Base-by-base conservation (phyloP, 2,888 invertebrate genomes). In the Meghimatium bilineatum region DNA sequence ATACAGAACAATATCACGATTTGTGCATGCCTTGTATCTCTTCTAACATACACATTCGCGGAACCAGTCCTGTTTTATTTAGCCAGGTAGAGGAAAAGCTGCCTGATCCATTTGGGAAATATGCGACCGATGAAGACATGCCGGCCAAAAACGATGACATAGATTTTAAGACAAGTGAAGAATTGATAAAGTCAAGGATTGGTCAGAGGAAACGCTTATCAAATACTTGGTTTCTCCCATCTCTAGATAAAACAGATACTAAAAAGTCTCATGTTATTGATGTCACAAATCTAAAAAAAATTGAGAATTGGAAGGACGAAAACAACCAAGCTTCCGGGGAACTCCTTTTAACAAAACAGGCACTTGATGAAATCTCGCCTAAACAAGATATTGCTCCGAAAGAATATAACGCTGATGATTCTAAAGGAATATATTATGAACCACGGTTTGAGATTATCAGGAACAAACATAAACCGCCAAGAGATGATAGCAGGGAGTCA, bases 321-420 rank as follows among this genome's bases (percentile, higher is more conserved):
- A 74, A 74, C 32, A 74, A 74, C 74, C 74, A 74, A 20, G 74
- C 74, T 23, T 74, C 52, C 1, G 52, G 20, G 17, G 52, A 32
- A 6, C 74, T 49, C n/a, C 29, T 29, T 32, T 52, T 23, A 1
- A 29, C 52, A 2, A 32, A 49, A 29, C 32, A 52, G 52, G 6
- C 20, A 10, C 23, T 32, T 32, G 1, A 52, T 32, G 32, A 52
- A 20, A 52, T 32, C 8, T 2, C 0, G 20, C 74, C 32, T 32
- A 17, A 20, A 1, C 32, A 8, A 14, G 34, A 74, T 49, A 52
- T 74, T 12, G 20, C 38, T 32, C 32, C 20, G 34, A 14, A 17
- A 52, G 74, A 74, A 32, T 20, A 2, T 6, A 20, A 32, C 8
- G 52, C 20, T 29, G 20, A 52, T 5, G 3, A 20, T 29, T 52